Evolutionary conservation across 2,113 vertebrate genomes (phyloP), one percentile per base, ranked within the genome.

Genomic region (Gallinago jamesoni): DNA sequence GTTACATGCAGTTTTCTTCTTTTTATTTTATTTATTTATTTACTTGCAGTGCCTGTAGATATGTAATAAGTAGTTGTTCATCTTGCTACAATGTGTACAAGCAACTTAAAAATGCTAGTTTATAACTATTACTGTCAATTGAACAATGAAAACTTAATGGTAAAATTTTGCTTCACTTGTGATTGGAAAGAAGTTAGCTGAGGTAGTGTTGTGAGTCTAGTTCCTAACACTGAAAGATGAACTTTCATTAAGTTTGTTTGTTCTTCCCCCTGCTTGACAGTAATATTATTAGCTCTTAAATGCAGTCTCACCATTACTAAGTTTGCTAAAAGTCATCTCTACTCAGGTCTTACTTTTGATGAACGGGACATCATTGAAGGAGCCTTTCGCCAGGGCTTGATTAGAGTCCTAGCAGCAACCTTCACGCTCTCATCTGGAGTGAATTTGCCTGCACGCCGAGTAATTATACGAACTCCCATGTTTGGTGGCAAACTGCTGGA

Each of bases 401-500:
- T 99, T 63, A 98, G 98, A 56, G 98, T 99, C 28, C 97, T 99
- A 82, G 98, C 97, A 14, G 99, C 99, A 23, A 99, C 99, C 19
- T 99, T 99, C 33, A 99, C 99, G 1, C 98, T 99, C 41, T 99
- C 99, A 1, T 99, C 99, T 21, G 99, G 99, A 19, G 99, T 99
- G 70, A 99, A 99, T 96, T 97, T 99, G n/a, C 99, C 99, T 25
- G 99, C 99, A 7, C 99, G 99, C 28, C 98, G 99, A 68, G 99
- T 99, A 79, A 99, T 99, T 92, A 99, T 99, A 88, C 98, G 99
- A 55, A 99, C 99, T 7, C 99, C 99, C 14, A 88, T 98, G 41
- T 99, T 99, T 72, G 98, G 98, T 18, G 99, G 99, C 64, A 98
- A 70, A 43, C 95, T 98, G 89, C 96, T 99, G 95, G 99, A 99